Evolutionary conservation across 2,888 invertebrate species (phyloP), one percentile per base, ranked within the genome.

Genomic region (Peribatodes rhomboidaria): DNA sequence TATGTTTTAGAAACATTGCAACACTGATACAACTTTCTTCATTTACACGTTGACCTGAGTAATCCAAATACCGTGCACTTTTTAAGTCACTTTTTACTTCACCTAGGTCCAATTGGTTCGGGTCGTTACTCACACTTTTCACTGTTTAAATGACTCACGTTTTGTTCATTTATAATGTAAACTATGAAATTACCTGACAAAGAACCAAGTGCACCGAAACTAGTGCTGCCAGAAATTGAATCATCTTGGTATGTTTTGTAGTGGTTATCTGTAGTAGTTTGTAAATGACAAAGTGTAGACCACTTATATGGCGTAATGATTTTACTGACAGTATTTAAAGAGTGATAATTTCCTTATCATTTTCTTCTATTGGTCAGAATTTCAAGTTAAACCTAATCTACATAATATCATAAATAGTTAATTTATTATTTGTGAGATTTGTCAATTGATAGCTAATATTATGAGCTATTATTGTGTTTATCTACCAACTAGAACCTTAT

Each of bases 351-450:
- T 11, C 20, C 0, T 18, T 42, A 44, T 46, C 20, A 1, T 27
- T 20, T 52, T 52, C 56, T 60, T 65, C 35, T 10, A 65, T 65
- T 65, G 60, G 56, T 46, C 46, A 52, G 52, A 61, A 56, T 55
- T 50, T 39, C 33, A 60, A 31, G 44, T 65, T 59, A 50, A 39
- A 53, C 16, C 7, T 60, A 65, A 65, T 55, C 55, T 39, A 14
- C 8, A 65, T 56, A 60, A 59, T 58, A 37, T 18, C 1, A 8
- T 16, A 35, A 37, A n/a, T n/a, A 2, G 35, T n/a, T n/a, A n/a
- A n/a, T n/a, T n/a, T n/a, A n/a, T n/a, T n/a, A n/a, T n/a, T n/a
- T n/a, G n/a, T n/a, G n/a, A n/a, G n/a, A n/a, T n/a, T n/a, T n/a
- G n/a, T n/a, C n/a, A n/a, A n/a, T n/a, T n/a, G n/a, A n/a, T n/a